Conservation (phyloP, 2,797 vertebrate genomes). For the Protonibea diacanthus region DNA sequence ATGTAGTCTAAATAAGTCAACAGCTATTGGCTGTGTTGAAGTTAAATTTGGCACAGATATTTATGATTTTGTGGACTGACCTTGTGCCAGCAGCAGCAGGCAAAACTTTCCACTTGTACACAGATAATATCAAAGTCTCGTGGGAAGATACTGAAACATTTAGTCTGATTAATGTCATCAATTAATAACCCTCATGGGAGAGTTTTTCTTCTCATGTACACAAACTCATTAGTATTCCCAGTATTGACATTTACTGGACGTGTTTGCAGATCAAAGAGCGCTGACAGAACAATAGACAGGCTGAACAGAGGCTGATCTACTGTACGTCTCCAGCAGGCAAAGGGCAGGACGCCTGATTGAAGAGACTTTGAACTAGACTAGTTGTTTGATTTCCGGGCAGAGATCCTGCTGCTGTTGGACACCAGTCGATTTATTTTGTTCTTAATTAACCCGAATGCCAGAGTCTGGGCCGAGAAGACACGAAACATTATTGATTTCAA, state of each 20-base stretch:
- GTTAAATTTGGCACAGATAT: background rate
- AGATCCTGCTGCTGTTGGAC: slow-evolving; percentile 48
- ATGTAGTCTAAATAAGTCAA: too few species aligned
- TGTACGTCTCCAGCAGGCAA: slow-evolving; percentile 30
- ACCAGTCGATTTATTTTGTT: slow-evolving; percentile 25
- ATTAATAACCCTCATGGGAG: background rate
- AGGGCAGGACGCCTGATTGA: slow-evolving; percentile 46
- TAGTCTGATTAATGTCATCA: background rate
- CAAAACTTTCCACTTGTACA: too few species aligned
- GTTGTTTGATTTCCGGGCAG: slow-evolving; percentile 66
- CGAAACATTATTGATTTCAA: background rate
- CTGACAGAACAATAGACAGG: slow-evolving; percentile 48
- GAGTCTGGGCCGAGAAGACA: background rate
- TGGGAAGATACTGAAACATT: background rate
- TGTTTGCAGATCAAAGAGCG: slow-evolving; percentile 54
- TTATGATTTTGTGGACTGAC: too few species aligned
- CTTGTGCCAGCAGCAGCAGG: too few species aligned
- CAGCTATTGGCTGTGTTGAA: too few species aligned
- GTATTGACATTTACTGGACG: slow-evolving; percentile 10
- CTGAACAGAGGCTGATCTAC: slow-evolving; percentile 31
- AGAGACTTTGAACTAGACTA: slow-evolving; percentile 70
- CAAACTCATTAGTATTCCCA: background rate
- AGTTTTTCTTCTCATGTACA: background rate
- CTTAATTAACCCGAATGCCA: background rate
- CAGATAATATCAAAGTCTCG: too few species aligned